Percentiles rank a stretch among this genome's conserved stretches.
Evolutionary conservation across 2,888 invertebrate genomes (phyloP).

Genomic region (Gerris lacustris): DNA sequence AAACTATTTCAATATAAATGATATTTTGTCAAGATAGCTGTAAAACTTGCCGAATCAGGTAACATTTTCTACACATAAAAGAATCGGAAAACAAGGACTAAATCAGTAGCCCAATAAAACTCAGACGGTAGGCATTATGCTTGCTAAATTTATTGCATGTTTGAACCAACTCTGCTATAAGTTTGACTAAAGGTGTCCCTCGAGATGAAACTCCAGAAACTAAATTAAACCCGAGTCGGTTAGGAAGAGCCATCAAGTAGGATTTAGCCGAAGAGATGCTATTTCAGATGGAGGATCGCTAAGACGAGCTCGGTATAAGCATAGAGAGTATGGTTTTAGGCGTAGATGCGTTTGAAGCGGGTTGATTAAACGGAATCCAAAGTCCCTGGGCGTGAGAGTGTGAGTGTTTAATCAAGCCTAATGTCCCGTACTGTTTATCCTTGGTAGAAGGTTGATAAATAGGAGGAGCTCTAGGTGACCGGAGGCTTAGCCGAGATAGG

Average conservation of each 20-base stretch:
- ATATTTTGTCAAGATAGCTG: too few relatives aligned
- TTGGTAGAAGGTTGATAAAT: neutral
- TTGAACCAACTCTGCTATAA: too few relatives aligned
- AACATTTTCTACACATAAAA: too few relatives aligned
- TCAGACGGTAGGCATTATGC: too few relatives aligned
- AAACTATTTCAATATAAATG: too few relatives aligned
- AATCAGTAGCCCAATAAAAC: too few relatives aligned
- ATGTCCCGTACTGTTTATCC: neutral
- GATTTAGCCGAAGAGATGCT: neutral
- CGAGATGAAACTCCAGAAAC: neutral
- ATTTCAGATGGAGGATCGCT: neutral
- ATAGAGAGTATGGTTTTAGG: neutral
- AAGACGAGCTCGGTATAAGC: neutral
- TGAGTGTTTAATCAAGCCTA: constrained; percentile 5
- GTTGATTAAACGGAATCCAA: neutral
- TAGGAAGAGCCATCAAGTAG: neutral
- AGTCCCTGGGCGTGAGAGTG: neutral
- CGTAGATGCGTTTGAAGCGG: neutral
- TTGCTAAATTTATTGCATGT: too few relatives aligned
- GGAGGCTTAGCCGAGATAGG: neutral
- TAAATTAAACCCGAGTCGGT: neutral
- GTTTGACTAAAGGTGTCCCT: neutral
- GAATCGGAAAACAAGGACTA: too few relatives aligned
- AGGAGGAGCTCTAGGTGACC: neutral
- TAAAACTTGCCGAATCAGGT: too few relatives aligned